These are phyloP conservation scores for Erannis defoliaria DNA, from an alignment of 2,888 invertebrate species.

Conservation along the genomic window DNA sequence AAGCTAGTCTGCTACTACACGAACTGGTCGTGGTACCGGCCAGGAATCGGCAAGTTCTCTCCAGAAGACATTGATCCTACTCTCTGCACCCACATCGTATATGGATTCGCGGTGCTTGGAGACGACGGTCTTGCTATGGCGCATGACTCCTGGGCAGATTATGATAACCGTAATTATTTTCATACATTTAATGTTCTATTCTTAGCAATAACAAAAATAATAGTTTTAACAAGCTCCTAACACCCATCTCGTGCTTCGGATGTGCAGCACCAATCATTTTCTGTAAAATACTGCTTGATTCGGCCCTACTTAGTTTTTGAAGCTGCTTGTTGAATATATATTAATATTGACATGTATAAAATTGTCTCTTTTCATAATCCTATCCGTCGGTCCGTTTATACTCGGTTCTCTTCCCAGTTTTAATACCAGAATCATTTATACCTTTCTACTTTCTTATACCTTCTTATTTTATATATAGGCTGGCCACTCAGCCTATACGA, in stretches of 20 bases:
- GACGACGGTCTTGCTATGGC: constrained; percentile 92
- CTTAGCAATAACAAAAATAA: too few relatives aligned
- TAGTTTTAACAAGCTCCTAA: too few relatives aligned
- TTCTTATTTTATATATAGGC: too few relatives aligned
- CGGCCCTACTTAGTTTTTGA: background rate
- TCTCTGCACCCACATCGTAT: constrained; percentile 96
- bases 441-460: too few relatives aligned
- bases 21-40: constrained; percentile 97
- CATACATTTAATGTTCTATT: too few relatives aligned
- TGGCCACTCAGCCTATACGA: too few relatives aligned
- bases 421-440: too few relatives aligned
- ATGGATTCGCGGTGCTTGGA: constrained; percentile 97
- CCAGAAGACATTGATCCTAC: constrained; percentile 95
- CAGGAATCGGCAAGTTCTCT: constrained; percentile 92
- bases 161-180: constrained; percentile 90
- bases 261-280: background rate
- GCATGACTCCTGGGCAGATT: constrained; percentile 96
- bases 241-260: background rate
- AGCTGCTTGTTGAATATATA: background rate
- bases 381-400: too few relatives aligned
- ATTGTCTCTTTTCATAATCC: background rate
- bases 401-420: too few relatives aligned
- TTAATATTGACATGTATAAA: background rate
- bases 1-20: constrained; percentile 97
- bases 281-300: background rate